Base-by-base conservation (phyloP, 2,113 vertebrate genomes). In the Neotragus moschatus region DNA sequence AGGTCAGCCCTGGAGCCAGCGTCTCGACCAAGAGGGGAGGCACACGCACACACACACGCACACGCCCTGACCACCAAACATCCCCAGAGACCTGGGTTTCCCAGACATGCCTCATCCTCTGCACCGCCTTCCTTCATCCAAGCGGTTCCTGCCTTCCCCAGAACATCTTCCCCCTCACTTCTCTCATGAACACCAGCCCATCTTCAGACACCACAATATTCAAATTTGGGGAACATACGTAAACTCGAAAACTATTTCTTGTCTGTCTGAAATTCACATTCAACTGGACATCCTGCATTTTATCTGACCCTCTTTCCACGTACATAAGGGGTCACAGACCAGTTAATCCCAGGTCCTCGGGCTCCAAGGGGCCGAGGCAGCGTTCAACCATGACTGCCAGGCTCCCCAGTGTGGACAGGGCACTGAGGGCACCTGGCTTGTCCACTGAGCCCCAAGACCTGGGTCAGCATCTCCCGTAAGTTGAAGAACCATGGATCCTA, bases 131-230 rank as follows among this genome's bases (percentile, higher is more conserved):
- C 19, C 55, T 45, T 12, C 11, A 10, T 26, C 21, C 9, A 5
- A 5, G 6, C 1, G 45, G 28, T 36, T 33, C 36, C 87, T 14
- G 0, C 80, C 23, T 7, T 28, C 15, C 2, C 53, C 39, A 15
- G 0, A 0, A 33, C 0, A 6, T 25, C 12, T 33, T 33, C 33
- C 33, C 33, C 16, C 4, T 8, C 0, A 3, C 4, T 82, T 23
- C 66, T 56, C 60, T 63, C 30, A 2, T 2, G 28, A 58, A 5
- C 19, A 3, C 79, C 47, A 7, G 81, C 53, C 53, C n/a, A 2
- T 16, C 61, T 19, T 39, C 63, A 33, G 49, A 15, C 10, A 3
- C 33, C 1, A 28, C 9, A 8, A 16, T 9, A 7, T 28, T 56
- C 28, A 3, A 8, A 55, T 16, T 84, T 43, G 1, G 45, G 56